A percentile compares a stretch with the other conserved stretches of the same genome.
phyloP scores from a whole-genome alignment of 1,140 invertebrate species.

The Campoletis sonorensis region DNA sequence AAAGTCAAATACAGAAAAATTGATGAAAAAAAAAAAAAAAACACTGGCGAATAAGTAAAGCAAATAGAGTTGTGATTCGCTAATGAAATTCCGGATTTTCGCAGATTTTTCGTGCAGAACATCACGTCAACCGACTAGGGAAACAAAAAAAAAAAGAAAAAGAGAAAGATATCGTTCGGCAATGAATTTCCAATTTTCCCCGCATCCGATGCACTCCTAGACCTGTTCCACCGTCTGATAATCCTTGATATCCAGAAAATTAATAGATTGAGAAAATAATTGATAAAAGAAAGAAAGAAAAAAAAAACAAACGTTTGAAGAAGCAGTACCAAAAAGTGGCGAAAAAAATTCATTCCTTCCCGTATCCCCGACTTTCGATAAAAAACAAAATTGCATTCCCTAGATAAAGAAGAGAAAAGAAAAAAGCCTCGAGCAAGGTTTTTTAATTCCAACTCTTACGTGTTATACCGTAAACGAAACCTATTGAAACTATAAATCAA shows the following conservation, averaged over 20 bases:
- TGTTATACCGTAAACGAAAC: conserved; percentile 69
- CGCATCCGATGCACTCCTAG: conserved; percentile 14
- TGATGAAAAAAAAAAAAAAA: conserved; percentile 59
- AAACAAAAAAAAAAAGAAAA: not conserved
- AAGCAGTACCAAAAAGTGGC: conserved; percentile 53
- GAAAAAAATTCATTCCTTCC: conserved; percentile 25
- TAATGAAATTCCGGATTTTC: conserved; percentile 67
- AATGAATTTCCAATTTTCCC: conserved; percentile 29
- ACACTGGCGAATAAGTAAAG: conserved; percentile 58
- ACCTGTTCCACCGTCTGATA: conserved; percentile 52
- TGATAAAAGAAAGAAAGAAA: not conserved
- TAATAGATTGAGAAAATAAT: not conserved
- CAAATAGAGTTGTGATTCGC: conserved; percentile 56
- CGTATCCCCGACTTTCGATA: conserved; percentile 47
- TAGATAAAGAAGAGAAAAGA: conserved; percentile 48
- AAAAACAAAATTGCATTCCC: conserved; percentile 47
- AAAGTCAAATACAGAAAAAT: no score
- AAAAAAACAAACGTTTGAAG: conserved; percentile 46
- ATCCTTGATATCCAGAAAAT: conserved; percentile 35
- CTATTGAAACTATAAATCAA: conserved; percentile 73
- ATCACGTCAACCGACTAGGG: conserved; percentile 49
- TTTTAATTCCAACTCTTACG: conserved; percentile 73
- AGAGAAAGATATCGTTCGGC: not conserved
- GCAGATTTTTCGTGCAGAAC: conserved; percentile 65
- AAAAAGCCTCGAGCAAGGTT: conserved; percentile 65